A percentile compares a stretch with the other conserved stretches of the same genome.
Evolutionary conservation across 2,113 vertebrate species (phyloP).

Genomic region (Lagopus muta): DNA sequence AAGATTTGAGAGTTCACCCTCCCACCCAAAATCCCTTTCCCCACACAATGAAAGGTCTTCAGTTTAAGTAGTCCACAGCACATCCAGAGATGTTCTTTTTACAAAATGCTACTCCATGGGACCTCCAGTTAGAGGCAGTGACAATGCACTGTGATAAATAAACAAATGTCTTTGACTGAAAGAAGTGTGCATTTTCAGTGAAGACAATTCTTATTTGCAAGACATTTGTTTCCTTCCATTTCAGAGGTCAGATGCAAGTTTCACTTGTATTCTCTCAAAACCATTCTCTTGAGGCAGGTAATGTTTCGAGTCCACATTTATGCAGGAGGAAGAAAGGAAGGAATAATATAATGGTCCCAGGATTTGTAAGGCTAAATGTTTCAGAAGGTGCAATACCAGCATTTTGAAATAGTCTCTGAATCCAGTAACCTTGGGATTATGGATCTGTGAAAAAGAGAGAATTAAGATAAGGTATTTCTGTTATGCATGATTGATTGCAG

Average conservation of each 20-base stretch:
- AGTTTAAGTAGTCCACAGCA: constrained; percentile 86
- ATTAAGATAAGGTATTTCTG: not conserved
- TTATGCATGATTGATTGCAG: not conserved
- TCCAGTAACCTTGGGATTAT: constrained; percentile 78
- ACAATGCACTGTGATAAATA: constrained; percentile 66
- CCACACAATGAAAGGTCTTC: constrained; percentile 68
- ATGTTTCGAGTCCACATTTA: constrained; percentile 82
- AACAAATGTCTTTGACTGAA: constrained; percentile 65
- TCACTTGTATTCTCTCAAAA: constrained; percentile 68
- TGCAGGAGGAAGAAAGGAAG: constrained; percentile 79
- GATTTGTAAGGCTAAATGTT: constrained; percentile 75
- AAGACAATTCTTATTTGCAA: constrained; percentile 64
- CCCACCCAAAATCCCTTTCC: constrained; percentile 35
- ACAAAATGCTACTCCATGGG: constrained; percentile 79
- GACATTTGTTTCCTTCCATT: constrained; percentile 70
- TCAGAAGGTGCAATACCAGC: constrained; percentile 89
- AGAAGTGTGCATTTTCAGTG: constrained; percentile 63
- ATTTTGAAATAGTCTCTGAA: constrained; percentile 77
- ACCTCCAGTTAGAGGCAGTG: constrained; percentile 76
- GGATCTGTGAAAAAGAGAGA: constrained; percentile 83
- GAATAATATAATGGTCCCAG: constrained; percentile 80
- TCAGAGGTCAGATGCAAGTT: constrained; percentile 68
- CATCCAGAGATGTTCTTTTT: constrained; percentile 81
- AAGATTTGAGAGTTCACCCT: constrained; percentile 60
- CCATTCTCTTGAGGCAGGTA: constrained; percentile 79